Evolutionary conservation across 2,888 invertebrate genomes (phyloP).

Genomic region (Caenorhabditis afra): DNA sequence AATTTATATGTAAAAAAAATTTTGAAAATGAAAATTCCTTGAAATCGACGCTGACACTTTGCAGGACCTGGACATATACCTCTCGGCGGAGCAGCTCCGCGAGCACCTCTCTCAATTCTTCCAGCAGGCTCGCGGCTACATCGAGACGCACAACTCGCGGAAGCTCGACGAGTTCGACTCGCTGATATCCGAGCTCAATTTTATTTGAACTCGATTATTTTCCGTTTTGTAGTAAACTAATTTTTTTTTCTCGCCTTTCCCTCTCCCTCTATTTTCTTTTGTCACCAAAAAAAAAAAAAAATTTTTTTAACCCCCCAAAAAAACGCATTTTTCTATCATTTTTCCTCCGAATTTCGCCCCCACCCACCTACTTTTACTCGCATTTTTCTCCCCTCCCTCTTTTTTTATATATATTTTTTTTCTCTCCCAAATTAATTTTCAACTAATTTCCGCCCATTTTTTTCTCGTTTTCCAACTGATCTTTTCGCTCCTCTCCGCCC

Average conservation of each 20-base stretch:
- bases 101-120: conserved; percentile 27
- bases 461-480: too few species aligned
- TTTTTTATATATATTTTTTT: too few species aligned
- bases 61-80: conserved; percentile 21
- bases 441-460: too few species aligned
- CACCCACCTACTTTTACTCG: background rate
- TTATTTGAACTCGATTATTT: conserved; percentile 20
- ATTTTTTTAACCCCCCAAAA: conserved; percentile 1
- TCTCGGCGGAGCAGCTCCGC: conserved; percentile 16
- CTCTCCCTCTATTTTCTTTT: background rate
- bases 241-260: conserved; percentile 1
- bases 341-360: background rate
- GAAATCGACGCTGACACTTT: too few species aligned
- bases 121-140: conserved; percentile 32
- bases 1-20: too few species aligned
- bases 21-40: too few species aligned
- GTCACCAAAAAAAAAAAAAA: background rate
- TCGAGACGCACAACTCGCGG: conserved; percentile 35
- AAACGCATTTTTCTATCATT: background rate
- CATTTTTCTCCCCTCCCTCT: too few species aligned
- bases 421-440: too few species aligned
- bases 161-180: conserved; percentile 47
- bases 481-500: too few species aligned
- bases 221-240: too few species aligned
- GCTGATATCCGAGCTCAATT: conserved; percentile 49